Percentiles rank a stretch among this genome's conserved stretches.
phyloP scores from a whole-genome alignment of 2,113 vertebrate genomes.

The Donacobius atricapilla region DNA sequence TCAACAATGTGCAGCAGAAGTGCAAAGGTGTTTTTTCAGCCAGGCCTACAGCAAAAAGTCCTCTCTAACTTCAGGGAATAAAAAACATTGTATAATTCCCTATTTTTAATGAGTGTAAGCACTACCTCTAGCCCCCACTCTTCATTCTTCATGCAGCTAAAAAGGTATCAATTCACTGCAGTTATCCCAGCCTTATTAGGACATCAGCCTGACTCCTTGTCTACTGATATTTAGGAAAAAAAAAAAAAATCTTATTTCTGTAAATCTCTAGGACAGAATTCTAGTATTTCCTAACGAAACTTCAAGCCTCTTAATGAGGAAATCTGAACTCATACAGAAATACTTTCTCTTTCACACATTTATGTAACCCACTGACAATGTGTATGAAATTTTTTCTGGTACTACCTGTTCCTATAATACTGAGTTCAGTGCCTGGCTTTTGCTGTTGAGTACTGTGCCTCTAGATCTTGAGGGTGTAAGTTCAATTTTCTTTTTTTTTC shows the following conservation, averaged over 20 bases:
- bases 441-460: neutral
- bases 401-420: neutral
- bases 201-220: neutral
- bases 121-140: neutral
- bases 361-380: neutral
- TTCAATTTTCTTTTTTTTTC: neutral
- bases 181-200: neutral
- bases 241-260: neutral
- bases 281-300: neutral
- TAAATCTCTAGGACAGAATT: neutral
- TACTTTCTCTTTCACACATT: neutral
- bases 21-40: neutral
- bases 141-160: neutral
- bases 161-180: neutral
- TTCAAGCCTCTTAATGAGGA: neutral
- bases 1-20: neutral
- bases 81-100: neutral
- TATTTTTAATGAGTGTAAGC: neutral
- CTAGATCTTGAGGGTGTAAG: neutral
- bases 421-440: neutral
- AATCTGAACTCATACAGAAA: neutral
- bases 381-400: neutral
- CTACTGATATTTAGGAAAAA: neutral
- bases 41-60: neutral
- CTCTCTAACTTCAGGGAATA: neutral